phyloP scores from a whole-genome alignment of 2,888 invertebrate species.

The Minunthozetes semirufus region DNA sequence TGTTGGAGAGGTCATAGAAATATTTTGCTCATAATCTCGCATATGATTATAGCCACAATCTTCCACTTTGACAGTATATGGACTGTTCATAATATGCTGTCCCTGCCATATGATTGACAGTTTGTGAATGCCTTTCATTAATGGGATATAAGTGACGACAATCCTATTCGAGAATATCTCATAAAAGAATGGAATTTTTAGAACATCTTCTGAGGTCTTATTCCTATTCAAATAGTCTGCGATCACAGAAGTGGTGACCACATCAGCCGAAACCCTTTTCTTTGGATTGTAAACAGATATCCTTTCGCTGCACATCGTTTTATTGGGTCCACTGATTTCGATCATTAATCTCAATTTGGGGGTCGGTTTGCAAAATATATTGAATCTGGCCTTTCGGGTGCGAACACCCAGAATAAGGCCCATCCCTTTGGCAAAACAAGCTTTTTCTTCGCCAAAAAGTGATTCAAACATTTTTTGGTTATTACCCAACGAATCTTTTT shows the following conservation, averaged over 20 bases:
- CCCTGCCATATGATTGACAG: slow-evolving; percentile 44
- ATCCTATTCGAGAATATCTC: slow-evolving; percentile 42
- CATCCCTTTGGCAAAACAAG: slow-evolving; percentile 46
- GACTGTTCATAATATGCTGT: slow-evolving; percentile 43
- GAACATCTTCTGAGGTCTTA: slow-evolving; percentile 5
- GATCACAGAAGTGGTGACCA: slow-evolving; percentile 22
- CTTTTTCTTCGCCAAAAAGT: slow-evolving; percentile 13
- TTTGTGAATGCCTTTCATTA: slow-evolving; percentile 41
- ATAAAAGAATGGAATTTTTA: slow-evolving; percentile 43
- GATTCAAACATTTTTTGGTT: slow-evolving; percentile 22
- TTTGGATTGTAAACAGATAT: slow-evolving; percentile 40
- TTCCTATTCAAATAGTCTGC: background rate
- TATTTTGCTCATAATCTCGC: background rate
- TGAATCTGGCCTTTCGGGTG: slow-evolving; percentile 47
- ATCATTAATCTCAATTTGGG: slow-evolving; percentile 42
- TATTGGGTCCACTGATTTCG: slow-evolving; percentile 46
- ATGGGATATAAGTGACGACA: slow-evolving; percentile 42
- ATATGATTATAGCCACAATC: background rate
- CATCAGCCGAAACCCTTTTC: slow-evolving; percentile 28
- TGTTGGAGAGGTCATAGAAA: background rate
- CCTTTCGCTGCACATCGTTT: slow-evolving; percentile 43
- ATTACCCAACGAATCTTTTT: background rate
- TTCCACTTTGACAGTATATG: slow-evolving; percentile 43
- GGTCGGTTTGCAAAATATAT: slow-evolving; percentile 42
- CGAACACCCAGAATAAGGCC: slow-evolving; percentile 47